These are phyloP conservation scores for Caenorhabditis angaria DNA, from an alignment of 2,888 invertebrate species.

Conservation along the genomic window DNA sequence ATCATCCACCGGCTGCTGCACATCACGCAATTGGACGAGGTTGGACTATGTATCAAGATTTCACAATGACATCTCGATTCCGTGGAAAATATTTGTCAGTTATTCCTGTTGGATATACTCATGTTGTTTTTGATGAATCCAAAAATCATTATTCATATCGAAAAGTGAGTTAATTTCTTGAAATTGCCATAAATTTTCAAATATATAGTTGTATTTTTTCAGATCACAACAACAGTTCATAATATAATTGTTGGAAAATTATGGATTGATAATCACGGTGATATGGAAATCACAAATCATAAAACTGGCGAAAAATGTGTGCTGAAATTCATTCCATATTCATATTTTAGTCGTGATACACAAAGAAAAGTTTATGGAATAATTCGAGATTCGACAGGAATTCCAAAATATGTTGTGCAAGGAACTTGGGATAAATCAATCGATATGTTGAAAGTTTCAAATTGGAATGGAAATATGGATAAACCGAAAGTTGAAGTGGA, in stretches of 20 bases:
- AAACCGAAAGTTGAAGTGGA: conserved; percentile 86
- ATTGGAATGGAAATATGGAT: conserved; percentile 75
- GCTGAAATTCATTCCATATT: conserved; percentile 95
- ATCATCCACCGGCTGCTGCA: conserved; percentile 98
- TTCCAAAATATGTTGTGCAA: conserved; percentile 79
- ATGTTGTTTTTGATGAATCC: conserved; percentile 76
- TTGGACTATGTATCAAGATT: conserved; percentile 89
- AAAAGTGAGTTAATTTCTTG: conserved; percentile 78
- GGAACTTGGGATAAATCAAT: conserved; percentile 96
- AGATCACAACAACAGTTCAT: conserved; percentile 90
- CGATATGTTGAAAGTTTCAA: conserved; percentile 75
- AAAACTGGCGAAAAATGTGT: conserved; percentile 90
- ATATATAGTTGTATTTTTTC: conserved; percentile 5
- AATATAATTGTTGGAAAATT: conserved; percentile 99
- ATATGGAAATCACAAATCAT: conserved; percentile 93
- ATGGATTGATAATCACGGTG: conserved; percentile 99
- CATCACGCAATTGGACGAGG: conserved; percentile 88
- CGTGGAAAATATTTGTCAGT: conserved; percentile 94
- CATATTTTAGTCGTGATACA: conserved; percentile 95
- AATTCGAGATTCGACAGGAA: conserved; percentile 77
- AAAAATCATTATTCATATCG: conserved; percentile 92
- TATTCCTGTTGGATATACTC: conserved; percentile 79
- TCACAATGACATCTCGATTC: conserved; percentile 94
- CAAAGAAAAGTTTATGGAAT: conserved; percentile 86
- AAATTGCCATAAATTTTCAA: not conserved